Evolutionary conservation across 2,888 invertebrate genomes (phyloP).

Genomic region (Arge pagana): DNA sequence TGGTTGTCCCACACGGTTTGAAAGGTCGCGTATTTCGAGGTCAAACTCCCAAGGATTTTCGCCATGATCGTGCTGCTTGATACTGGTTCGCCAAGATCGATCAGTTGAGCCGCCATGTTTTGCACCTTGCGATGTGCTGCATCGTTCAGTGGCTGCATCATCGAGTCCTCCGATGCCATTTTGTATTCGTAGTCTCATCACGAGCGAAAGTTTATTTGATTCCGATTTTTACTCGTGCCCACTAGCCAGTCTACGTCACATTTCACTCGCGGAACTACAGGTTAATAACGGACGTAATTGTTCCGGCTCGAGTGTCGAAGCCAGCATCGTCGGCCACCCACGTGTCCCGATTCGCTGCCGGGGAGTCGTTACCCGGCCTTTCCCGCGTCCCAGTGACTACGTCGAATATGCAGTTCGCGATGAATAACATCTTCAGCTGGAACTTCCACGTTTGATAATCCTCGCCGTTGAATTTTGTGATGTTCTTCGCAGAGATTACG

Average conservation of each 20-base stretch:
- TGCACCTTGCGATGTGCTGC: too few relatives aligned
- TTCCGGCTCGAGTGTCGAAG: constrained; percentile 16
- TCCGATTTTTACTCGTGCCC: constrained; percentile 25
- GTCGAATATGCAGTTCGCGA: too few relatives aligned
- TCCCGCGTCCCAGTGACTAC: too few relatives aligned
- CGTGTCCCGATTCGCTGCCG: constrained; percentile 4
- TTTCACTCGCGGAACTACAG: too few relatives aligned
- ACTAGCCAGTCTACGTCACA: too few relatives aligned
- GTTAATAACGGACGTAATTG: constrained; percentile 23
- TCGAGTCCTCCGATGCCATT: too few relatives aligned
- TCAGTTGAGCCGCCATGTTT: too few relatives aligned
- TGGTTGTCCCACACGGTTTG: constrained; percentile 5
- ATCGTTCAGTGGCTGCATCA: too few relatives aligned
- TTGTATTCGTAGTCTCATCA: too few relatives aligned
- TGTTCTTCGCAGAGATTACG: too few relatives aligned
- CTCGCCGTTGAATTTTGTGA: constrained; percentile 23
- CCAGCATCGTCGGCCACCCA: constrained; percentile 15
- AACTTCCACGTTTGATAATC: constrained; percentile 26
- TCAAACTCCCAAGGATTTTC: constrained; percentile 1
- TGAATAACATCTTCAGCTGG: too few relatives aligned
- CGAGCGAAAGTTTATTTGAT: too few relatives aligned
- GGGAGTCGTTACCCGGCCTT: constrained; percentile 10
- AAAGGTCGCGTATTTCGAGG: not conserved
- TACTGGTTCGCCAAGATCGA: not conserved
- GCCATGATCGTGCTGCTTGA: not conserved